Conservation (phyloP, 2,113 vertebrate species). For the Cebidichthys violaceus region DNA sequence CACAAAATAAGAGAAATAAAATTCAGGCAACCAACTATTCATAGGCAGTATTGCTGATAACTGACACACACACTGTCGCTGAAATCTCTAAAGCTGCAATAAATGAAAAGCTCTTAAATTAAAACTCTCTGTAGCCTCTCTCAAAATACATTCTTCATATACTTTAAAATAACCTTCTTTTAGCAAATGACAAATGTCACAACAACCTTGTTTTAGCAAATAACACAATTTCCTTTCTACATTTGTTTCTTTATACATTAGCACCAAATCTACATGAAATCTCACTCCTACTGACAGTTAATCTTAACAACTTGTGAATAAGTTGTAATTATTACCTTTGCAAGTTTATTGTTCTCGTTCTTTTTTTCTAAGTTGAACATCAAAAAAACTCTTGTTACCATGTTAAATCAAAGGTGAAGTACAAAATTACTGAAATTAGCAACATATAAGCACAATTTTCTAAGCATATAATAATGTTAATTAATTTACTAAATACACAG, state of each 20-base stretch:
- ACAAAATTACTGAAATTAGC: slow-evolving; percentile 54
- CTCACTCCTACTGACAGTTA: slow-evolving; percentile 28
- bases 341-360: slow-evolving; percentile 26
- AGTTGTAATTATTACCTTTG: slow-evolving; percentile 27
- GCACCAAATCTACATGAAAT: slow-evolving; percentile 74
- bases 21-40: slow-evolving; percentile 56
- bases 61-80: slow-evolving; percentile 45
- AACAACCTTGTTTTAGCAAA: slow-evolving; percentile 22
- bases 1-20: slow-evolving; percentile 54
- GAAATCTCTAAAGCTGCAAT: slow-evolving; percentile 55
- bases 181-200: slow-evolving; percentile 7
- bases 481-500: slow-evolving; percentile 60
- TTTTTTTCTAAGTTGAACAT: slow-evolving; percentile 47
- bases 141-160: slow-evolving; percentile 43
- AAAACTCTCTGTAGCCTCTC: slow-evolving; percentile 25
- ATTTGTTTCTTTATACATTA: slow-evolving; percentile 71
- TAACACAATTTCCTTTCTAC: slow-evolving; percentile 43
- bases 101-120: slow-evolving; percentile 44
- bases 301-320: slow-evolving; percentile 28
- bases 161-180: slow-evolving; percentile 44
- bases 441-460: slow-evolving; percentile 54
- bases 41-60: slow-evolving; percentile 70
- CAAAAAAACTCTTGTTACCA: slow-evolving; percentile 41
- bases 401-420: slow-evolving; percentile 51
- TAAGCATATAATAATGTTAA: slow-evolving; percentile 52